Evolutionary conservation across 2,888 invertebrate genomes (phyloP).

Genomic region (Drosophila robusta): DNA sequence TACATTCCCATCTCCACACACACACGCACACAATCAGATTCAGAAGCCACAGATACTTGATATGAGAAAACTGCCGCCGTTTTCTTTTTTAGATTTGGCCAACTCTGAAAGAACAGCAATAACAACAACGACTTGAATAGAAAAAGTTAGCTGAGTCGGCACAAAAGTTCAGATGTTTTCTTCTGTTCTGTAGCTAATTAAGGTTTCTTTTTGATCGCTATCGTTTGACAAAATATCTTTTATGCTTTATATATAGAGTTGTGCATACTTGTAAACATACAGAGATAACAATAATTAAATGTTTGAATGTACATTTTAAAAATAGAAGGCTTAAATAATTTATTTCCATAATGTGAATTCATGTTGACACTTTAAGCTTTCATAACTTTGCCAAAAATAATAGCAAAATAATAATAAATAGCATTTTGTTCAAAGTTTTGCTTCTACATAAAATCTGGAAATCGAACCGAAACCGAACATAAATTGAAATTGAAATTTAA

Average conservation of each 20-base stretch:
- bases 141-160: slow-evolving; percentile 35
- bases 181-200: slow-evolving; percentile 46
- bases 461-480: too few relatives aligned
- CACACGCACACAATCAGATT: slow-evolving; percentile 3
- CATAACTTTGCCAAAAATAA: too few relatives aligned
- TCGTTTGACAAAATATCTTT: slow-evolving; percentile 42
- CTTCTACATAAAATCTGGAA: too few relatives aligned
- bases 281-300: background rate
- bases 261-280: background rate
- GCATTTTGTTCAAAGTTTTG: too few relatives aligned
- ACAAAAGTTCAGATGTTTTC: slow-evolving; percentile 34
- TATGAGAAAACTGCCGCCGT: slow-evolving; percentile 50
- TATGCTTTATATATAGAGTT: slow-evolving; percentile 13
- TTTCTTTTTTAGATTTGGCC: slow-evolving; percentile 19
- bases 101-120: slow-evolving; percentile 17
- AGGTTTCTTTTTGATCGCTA: slow-evolving; percentile 42
- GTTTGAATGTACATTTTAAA: background rate
- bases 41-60: slow-evolving; percentile 36
- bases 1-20: slow-evolving; percentile 33
- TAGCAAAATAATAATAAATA: too few relatives aligned
- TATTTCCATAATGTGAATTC: too few relatives aligned
- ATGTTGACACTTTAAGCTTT: too few relatives aligned
- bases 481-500: too few relatives aligned
- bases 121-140: slow-evolving; percentile 16
- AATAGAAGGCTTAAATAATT: too few relatives aligned